Conservation (phyloP, 64 coral and sea anemone species). For the Montipora efflorescens region DNA sequence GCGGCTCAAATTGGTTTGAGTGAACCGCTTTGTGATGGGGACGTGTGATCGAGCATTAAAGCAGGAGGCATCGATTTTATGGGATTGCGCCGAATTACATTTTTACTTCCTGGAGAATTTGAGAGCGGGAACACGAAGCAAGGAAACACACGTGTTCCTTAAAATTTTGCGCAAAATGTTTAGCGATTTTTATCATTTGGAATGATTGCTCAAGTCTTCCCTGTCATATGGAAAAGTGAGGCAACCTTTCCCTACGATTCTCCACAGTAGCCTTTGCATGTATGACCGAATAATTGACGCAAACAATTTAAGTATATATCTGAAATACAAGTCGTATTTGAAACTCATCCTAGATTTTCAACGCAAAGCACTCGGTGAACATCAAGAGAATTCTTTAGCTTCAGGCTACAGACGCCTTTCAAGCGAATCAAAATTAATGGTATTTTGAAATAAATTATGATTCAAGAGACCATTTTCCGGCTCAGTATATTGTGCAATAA, state of each 20-base stretch:
- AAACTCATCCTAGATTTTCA: background rate
- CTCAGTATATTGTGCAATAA: background rate
- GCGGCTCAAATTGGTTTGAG: background rate
- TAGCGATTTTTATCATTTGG: constrained; percentile 1
- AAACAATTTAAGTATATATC: background rate
- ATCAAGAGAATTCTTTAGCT: background rate
- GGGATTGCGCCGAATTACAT: background rate
- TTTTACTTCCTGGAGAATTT: constrained; percentile 42
- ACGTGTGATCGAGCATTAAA: background rate
- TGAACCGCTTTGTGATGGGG: constrained; percentile 64
- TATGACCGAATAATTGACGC: background rate
- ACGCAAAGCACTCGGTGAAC: background rate
- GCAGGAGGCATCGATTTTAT: background rate
- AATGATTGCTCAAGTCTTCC: background rate
- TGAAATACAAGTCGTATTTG: background rate
- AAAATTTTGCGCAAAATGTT: constrained; percentile 9
- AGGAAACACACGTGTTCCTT: background rate
- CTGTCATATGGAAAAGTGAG: background rate
- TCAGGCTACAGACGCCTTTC: background rate
- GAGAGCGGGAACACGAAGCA: background rate
- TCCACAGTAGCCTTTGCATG: background rate
- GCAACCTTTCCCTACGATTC: background rate
- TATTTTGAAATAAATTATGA: constrained; percentile 59
- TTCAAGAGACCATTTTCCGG: background rate
- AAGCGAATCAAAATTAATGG: constrained; percentile 22